phyloP scores from a whole-genome alignment of 2,797 vertebrate genomes.

The Lemur catta region DNA sequence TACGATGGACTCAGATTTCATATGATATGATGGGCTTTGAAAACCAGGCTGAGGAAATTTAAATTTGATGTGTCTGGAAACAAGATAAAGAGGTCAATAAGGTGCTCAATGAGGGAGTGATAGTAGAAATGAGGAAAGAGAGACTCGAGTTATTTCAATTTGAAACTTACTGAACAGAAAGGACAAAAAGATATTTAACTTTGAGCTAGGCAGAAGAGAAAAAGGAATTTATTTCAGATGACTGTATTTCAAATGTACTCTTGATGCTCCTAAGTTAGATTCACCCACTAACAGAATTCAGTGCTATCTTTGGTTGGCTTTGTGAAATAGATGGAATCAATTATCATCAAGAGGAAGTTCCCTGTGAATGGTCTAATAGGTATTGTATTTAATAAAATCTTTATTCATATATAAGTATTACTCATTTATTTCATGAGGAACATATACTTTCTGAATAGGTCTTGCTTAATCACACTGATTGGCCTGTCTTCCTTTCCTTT shows the following conservation, averaged over 20 bases:
- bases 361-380: not conserved
- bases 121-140: not conserved
- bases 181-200: not conserved
- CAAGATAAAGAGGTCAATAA: not conserved
- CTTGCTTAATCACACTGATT: not conserved
- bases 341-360: not conserved
- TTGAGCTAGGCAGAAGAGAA: not conserved
- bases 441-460: not conserved
- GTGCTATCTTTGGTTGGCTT: not conserved
- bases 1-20: not conserved
- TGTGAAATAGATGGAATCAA: not conserved
- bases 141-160: not conserved
- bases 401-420: not conserved
- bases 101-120: not conserved
- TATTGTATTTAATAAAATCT: not conserved
- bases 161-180: not conserved
- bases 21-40: not conserved
- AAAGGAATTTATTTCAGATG: not conserved
- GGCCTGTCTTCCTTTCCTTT: not conserved
- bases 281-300: not conserved
- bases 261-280: not conserved
- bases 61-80: not conserved
- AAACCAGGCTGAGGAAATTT: not conserved
- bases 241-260: not conserved
- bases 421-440: conserved; percentile 32